phyloP scores from a whole-genome alignment of 2,888 invertebrate genomes.

The Lutraria lutraria region DNA sequence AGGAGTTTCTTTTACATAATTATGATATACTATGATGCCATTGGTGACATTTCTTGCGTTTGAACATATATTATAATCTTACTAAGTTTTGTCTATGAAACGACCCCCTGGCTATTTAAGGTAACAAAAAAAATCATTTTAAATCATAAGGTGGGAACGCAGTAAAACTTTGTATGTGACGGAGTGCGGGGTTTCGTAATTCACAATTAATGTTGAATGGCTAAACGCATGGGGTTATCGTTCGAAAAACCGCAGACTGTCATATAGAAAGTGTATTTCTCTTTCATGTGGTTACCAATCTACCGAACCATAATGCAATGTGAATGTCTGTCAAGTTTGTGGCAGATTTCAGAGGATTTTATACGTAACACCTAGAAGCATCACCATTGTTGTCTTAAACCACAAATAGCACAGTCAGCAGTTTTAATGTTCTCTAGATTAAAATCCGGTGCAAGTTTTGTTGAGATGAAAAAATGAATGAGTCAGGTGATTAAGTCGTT shows the following conservation, averaged over 20 bases:
- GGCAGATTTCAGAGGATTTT: neutral
- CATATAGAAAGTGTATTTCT: neutral
- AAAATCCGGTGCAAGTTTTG: conserved; percentile 4
- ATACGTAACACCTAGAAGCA: neutral
- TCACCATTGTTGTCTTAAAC: neutral
- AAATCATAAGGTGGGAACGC: too few species aligned
- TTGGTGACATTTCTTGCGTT: too few species aligned
- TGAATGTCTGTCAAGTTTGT: neutral
- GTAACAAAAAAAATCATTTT: too few species aligned
- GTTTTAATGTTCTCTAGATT: neutral
- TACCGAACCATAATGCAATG: neutral
- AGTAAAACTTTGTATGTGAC: neutral
- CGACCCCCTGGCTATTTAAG: too few species aligned
- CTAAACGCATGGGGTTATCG: neutral
- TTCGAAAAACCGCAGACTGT: neutral
- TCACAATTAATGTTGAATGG: neutral
- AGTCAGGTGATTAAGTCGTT: too few species aligned
- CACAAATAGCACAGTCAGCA: neutral
- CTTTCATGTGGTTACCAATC: neutral
- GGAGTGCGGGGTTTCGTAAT: neutral
- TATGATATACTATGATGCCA: too few species aligned
- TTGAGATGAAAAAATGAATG: neutral
- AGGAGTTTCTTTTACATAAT: too few species aligned
- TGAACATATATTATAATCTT: too few species aligned
- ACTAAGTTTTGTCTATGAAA: too few species aligned